Conservation (phyloP, 2,113 vertebrate genomes). For the Sterrhoptilus dennistouni region DNA sequence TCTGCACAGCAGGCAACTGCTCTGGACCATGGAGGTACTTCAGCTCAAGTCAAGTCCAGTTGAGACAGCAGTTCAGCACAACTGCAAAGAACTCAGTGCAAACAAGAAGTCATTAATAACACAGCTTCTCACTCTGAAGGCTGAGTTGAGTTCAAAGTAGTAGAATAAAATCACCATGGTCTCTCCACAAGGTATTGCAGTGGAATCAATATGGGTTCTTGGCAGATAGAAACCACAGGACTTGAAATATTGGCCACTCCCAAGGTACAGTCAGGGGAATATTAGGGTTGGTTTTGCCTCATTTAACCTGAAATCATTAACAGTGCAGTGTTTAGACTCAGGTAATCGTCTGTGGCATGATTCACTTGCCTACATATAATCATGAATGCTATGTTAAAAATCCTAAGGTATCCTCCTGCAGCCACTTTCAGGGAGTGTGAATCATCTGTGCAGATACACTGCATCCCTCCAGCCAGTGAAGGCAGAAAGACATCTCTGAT, state of each 20-base stretch:
- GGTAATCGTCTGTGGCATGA: background rate
- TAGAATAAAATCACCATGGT: background rate
- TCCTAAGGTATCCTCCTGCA: background rate
- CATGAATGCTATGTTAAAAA: background rate
- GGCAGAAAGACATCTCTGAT: background rate
- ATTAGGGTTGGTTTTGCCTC: background rate
- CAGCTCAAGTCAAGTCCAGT: background rate
- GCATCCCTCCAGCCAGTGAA: background rate
- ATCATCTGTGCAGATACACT: background rate
- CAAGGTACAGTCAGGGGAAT: background rate
- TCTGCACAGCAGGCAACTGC: background rate
- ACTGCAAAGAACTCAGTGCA: background rate
- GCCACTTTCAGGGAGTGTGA: background rate
- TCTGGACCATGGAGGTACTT: background rate
- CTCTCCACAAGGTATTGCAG: background rate
- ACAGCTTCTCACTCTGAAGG: background rate
- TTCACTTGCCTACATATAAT: background rate
- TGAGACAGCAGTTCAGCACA: background rate
- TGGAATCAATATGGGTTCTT: background rate
- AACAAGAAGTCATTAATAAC: background rate
- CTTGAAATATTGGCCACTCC: background rate
- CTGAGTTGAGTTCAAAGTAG: background rate
- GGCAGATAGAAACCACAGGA: background rate
- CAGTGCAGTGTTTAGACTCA: background rate
- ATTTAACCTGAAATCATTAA: background rate